Conservation (phyloP, 1,140 invertebrate species). For the Drosophila bocki region DNA sequence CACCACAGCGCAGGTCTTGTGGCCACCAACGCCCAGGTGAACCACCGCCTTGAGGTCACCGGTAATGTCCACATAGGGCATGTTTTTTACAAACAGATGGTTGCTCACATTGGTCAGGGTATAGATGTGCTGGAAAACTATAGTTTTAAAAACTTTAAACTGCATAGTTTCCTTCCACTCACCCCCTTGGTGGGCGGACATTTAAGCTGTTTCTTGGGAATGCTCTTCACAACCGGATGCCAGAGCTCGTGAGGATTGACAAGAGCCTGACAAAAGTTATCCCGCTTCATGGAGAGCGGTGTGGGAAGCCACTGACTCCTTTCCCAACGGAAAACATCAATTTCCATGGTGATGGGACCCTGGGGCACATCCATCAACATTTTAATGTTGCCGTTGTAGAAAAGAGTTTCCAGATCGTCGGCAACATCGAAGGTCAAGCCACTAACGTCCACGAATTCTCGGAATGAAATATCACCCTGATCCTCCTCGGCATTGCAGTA, state of each 20-base stretch:
- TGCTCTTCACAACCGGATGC: conserved; percentile 7
- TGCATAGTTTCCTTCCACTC: not conserved
- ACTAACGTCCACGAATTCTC: conserved; percentile 38
- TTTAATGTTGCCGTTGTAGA: conserved; percentile 34
- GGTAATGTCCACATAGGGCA: conserved; percentile 40
- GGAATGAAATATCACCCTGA: conserved; percentile 15
- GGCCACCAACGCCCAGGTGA: conserved; percentile 26
- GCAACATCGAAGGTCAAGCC: conserved; percentile 2
- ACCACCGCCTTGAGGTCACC: conserved; percentile 49
- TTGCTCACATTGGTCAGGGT: conserved; percentile 46
- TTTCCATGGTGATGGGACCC: conserved; percentile 28
- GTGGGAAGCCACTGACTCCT: conserved; percentile 50
- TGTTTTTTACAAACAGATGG: conserved; percentile 32
- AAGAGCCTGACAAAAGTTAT: conserved; percentile 43
- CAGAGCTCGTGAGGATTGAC: conserved; percentile 45
- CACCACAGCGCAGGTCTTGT: conserved; percentile 33
- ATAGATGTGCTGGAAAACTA: conserved; percentile 38
- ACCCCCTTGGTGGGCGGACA: conserved; percentile 49
- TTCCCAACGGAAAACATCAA: conserved; percentile 37
- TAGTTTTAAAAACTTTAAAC: not conserved
- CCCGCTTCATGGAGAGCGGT: conserved; percentile 17
- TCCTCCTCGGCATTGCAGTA: conserved; percentile 27
- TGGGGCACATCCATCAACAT: conserved; percentile 8
- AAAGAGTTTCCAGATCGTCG: conserved; percentile 41
- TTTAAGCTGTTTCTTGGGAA: conserved; percentile 16